Evolutionary conservation across 2,113 vertebrate genomes (phyloP), one percentile per base, ranked within the genome.

Genomic region (Oryzias celebensis): DNA sequence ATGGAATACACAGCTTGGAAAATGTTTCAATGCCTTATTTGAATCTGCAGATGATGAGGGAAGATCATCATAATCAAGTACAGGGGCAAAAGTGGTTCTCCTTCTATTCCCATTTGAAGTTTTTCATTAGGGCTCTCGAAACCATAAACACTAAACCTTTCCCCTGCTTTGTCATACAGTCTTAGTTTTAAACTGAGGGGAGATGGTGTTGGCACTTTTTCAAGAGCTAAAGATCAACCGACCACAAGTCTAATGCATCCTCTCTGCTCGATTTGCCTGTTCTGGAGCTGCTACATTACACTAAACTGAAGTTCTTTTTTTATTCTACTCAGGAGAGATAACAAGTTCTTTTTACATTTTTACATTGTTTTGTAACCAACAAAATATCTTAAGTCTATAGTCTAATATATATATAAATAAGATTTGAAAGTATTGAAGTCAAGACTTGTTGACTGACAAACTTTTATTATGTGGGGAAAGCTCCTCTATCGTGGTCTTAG

Each of bases 21-120:
- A 87, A 82, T 78, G 68, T 88, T 88, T 84, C 87, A 53, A 78
- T 80, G 73, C 78, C 71, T 70, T 79, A 74, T 74, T 64, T 56
- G 16, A 83, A 82, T 85, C 81, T 75, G 78, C 84, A 85, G 80
- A 84, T 84, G 84, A 53, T 43, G 59, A 52, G 59, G 86, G 81
- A 85, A 87, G 85, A 85, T 87, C 77, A 88, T 86, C 82, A 83
- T 83, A 89, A 87, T 89, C 78, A 89, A 86, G 83, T 55, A 49
- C 48, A 63, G 75, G 66, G 75, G 71, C 36, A 82, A 77, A 80
- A 77, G 81, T 75, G 73, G 62, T 66, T 81, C 57, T 55, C 61
- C 28, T 81, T 86, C 77, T 44, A 58, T 75, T 87, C 80, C 74
- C 57, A 73, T 81, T 80, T 75, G 72, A 36, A 74, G 71, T 82